These are phyloP conservation scores for Trematomus bernacchii DNA, from an alignment of 2,797 vertebrate genomes.

Conservation along the genomic window DNA sequence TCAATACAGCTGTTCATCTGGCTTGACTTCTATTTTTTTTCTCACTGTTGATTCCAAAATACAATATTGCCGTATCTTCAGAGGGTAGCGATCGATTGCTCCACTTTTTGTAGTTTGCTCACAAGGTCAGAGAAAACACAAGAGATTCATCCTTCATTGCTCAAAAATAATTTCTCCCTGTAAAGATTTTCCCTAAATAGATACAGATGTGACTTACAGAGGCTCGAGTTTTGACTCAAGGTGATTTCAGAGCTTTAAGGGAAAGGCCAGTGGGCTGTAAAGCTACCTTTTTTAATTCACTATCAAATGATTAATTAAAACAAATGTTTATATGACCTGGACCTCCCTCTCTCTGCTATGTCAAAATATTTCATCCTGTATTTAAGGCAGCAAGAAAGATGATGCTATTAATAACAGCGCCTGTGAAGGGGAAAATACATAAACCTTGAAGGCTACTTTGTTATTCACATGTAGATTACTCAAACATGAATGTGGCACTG, in stretches of 20 bases:
- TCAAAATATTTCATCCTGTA: conserved; percentile 81
- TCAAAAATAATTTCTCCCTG: conserved; percentile 66
- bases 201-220: conserved; percentile 64
- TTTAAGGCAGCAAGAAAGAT: conserved; percentile 80
- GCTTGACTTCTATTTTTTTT: conserved; percentile 79
- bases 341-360: conserved; percentile 69
- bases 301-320: conserved; percentile 81
- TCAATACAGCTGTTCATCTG: conserved; percentile 86
- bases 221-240: conserved; percentile 46
- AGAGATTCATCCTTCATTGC: conserved; percentile 69
- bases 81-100: conserved; percentile 77
- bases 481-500: conserved; percentile 66
- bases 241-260: conserved; percentile 54
- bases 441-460: conserved; percentile 81
- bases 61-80: conserved; percentile 72
- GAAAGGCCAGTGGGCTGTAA: conserved; percentile 50
- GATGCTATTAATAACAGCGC: conserved; percentile 80
- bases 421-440: conserved; percentile 77
- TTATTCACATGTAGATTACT: conserved; percentile 84
- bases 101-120: conserved; percentile 76
- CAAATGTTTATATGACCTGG: conserved; percentile 79
- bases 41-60: conserved; percentile 68
- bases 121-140: conserved; percentile 79
- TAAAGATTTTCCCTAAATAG: conserved; percentile 74
- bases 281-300: conserved; percentile 63